Base-by-base conservation (phyloP, 2,797 vertebrate genomes). In the Sebastes umbrosus region DNA sequence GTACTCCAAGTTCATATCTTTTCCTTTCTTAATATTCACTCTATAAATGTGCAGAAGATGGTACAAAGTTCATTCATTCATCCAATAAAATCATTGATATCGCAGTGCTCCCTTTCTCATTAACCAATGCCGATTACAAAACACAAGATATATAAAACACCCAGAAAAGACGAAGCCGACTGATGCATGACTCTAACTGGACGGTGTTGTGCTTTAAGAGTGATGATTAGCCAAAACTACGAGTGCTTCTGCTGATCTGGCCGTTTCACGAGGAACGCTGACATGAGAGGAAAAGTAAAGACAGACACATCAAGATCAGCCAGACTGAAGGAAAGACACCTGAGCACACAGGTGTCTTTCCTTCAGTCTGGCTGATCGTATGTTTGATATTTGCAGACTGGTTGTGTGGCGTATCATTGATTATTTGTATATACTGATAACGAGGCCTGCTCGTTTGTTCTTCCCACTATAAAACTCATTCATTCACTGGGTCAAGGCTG, bases 391-490 rank as follows among this genome's bases (percentile, higher is more conserved):
- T 34, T 43, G 39, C 25, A 77, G 66, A 36, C 58, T 9, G 27
- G 24, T 73, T 80, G 67, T 75, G 75, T 75, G 75, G 62, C 9
- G 32, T 18, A 27, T 70, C 39, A 67, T 20, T 54, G 29, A 69
- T 65, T 5, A 25, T 13, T 16, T 54, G 46, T 52, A 52, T 8
- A n/a, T 9, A 11, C 68, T 66, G 74, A 85, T 78, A 80, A 58
- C 50, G n/a, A 8, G 9, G 2, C 8, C 32, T 31, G 50, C 22
- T 65, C 5, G 8, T 50, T 2, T 16, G 12, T 60, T 31, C 16
- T 36, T 32, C 10, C 66, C 46, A 54, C 68, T 66, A 14, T 74
- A 80, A 84, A 88, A 65, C 39, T 3, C 55, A 14, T 14, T 73
- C 65, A 3, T 34, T 1, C 18, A 7, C 39, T 6, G 9, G 62